phyloP scores from a whole-genome alignment of 2,888 invertebrate species.

The Pseudanteris insignis region DNA sequence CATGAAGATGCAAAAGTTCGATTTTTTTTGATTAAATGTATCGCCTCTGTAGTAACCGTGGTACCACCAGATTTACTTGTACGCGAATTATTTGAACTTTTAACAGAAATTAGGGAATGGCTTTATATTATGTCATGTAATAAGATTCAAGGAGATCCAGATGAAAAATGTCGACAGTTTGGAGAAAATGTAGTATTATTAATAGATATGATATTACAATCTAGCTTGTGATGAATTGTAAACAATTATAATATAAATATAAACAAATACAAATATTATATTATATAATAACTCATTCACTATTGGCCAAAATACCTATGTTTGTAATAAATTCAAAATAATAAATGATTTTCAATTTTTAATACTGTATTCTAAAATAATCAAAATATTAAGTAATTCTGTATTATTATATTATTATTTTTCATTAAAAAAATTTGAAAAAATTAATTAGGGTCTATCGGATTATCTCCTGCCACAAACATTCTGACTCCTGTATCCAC shows the following conservation, averaged over 20 bases:
- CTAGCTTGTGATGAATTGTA: background rate
- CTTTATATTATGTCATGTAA: conserved; percentile 71
- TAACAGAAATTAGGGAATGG: conserved; percentile 77
- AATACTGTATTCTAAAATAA: background rate
- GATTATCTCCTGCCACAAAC: conserved; percentile 58
- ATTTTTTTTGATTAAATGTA: conserved; percentile 73
- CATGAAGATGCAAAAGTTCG: conserved; percentile 76
- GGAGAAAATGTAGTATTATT: conserved; percentile 72
- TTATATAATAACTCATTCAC: too few relatives aligned
- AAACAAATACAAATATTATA: too few relatives aligned
- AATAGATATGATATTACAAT: conserved; percentile 64
- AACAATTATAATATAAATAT: too few relatives aligned
- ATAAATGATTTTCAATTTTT: background rate
- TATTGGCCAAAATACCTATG: too few relatives aligned
- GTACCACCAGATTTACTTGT: conserved; percentile 71
- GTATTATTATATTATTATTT: too few relatives aligned
- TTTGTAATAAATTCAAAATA: too few relatives aligned
- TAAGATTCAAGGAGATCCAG: conserved; percentile 72
- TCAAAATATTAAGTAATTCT: background rate
- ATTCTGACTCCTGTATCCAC: conserved; percentile 62
- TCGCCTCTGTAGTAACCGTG: conserved; percentile 74
- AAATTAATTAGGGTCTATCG: conserved; percentile 51
- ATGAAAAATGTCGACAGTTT: conserved; percentile 73
- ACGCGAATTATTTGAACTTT: conserved; percentile 70
- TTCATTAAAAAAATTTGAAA: conserved; percentile 6